Evolutionary conservation across 2,888 invertebrate species (phyloP).

Genomic region (Lochmaea crataegi): DNA sequence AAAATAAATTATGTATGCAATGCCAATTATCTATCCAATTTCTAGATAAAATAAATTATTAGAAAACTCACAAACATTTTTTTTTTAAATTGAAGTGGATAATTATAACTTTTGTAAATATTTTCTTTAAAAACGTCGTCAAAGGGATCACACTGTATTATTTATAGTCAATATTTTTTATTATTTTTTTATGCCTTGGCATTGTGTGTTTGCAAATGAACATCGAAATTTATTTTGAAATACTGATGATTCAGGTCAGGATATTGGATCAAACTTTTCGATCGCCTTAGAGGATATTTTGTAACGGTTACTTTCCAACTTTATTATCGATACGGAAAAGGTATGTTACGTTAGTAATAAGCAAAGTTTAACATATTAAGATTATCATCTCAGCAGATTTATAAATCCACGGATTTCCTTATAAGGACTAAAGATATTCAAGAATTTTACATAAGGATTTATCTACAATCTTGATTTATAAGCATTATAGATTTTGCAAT

Average conservation of each 20-base stretch:
- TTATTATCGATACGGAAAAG: slow-evolving; percentile 2
- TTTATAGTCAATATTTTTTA: no score
- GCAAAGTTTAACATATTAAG: not conserved
- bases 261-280: not conserved
- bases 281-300: no score
- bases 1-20: not conserved
- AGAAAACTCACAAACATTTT: not conserved
- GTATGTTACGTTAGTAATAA: not conserved
- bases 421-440: not conserved
- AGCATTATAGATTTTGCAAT: not conserved
- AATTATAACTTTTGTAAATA: no score
- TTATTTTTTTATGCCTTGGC: no score
- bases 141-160: no score
- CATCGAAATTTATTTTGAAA: no score
- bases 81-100: no score
- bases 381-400: no score
- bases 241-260: no score
- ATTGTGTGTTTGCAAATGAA: no score
- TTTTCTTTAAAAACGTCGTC: no score
- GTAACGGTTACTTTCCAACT: not conserved
- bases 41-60: not conserved
- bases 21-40: not conserved
- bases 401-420: not conserved
- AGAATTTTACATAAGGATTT: not conserved
- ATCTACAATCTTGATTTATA: slow-evolving; percentile 4